A percentile compares a stretch with the other conserved stretches of the same genome.
Conservation (phyloP, 2,113 vertebrate genomes). For the Halichoeres trimaculatus region DNA sequence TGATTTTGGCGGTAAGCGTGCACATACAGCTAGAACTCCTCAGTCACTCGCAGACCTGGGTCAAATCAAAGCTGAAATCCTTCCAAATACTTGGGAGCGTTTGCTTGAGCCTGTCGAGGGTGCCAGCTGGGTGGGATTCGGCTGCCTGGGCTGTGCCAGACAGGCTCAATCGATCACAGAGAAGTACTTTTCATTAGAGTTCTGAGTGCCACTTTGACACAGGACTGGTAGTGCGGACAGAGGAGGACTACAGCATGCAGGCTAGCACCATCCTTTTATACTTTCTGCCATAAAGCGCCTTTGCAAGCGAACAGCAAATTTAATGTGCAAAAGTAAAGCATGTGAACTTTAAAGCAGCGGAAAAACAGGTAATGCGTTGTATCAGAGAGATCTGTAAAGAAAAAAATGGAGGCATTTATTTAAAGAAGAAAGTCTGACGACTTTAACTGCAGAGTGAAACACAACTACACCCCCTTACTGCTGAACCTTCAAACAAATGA, state of each 20-base stretch:
- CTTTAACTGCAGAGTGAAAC: conserved; percentile 54
- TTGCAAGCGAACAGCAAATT: conserved; percentile 58
- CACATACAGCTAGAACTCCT: conserved; percentile 67
- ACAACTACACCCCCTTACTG: conserved; percentile 52
- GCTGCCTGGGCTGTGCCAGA: conserved; percentile 58
- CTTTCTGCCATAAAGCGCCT: conserved; percentile 64
- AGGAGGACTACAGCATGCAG: conserved; percentile 68
- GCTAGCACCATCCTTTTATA: conserved; percentile 60
- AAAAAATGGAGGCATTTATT: conserved; percentile 56
- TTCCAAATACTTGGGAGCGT: conserved; percentile 71
- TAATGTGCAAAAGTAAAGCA: conserved; percentile 68
- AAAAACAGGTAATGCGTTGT: conserved; percentile 56
- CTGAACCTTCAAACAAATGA: conserved; percentile 58
- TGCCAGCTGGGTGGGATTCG: conserved; percentile 70
- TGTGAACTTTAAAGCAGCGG: conserved; percentile 57
- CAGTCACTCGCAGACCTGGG: conserved; percentile 65
- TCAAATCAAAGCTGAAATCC: conserved; percentile 76
- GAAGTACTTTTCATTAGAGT: conserved; percentile 73
- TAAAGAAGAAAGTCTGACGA: conserved; percentile 53
- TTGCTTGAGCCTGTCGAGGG: conserved; percentile 53
- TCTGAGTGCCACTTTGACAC: conserved; percentile 66
- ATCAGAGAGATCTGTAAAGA: conserved; percentile 51
- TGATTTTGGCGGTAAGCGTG: conserved; percentile 67
- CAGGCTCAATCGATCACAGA: conserved; percentile 71
- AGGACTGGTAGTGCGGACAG: conserved; percentile 49